These are phyloP conservation scores for Drosophila pectinifera DNA, from an alignment of 1,140 invertebrate genomes.

Conservation along the genomic window DNA sequence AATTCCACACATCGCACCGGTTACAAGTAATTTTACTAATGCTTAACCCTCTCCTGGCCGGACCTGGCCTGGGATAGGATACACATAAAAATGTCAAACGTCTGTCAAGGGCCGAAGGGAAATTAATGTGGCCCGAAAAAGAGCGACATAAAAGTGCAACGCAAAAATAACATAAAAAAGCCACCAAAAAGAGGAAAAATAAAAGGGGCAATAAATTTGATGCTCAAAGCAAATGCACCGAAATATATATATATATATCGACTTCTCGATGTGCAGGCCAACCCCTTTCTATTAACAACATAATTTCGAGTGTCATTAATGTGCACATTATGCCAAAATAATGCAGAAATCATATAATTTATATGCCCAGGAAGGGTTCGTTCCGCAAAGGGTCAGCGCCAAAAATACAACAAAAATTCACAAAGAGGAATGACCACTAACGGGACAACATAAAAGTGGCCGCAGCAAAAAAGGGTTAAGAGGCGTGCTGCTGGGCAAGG, in stretches of 20 bases:
- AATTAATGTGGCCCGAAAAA: slow-evolving; percentile 68
- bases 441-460: slow-evolving; percentile 70
- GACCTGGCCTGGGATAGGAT: background rate
- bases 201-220: slow-evolving; percentile 65
- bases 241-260: slow-evolving; percentile 12
- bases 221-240: slow-evolving; percentile 44
- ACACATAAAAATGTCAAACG: slow-evolving; percentile 70
- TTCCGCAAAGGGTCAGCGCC: slow-evolving; percentile 54
- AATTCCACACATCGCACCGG: slow-evolving; percentile 52
- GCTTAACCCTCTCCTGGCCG: slow-evolving; percentile 43
- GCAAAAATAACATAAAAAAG: slow-evolving; percentile 77
- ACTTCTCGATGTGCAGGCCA: slow-evolving; percentile 11
- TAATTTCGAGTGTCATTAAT: slow-evolving; percentile 81
- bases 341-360: slow-evolving; percentile 82
- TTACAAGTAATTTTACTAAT: slow-evolving; percentile 72
- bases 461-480: slow-evolving; percentile 66
- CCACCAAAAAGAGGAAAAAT: slow-evolving; percentile 54
- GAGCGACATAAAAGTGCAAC: slow-evolving; percentile 71
- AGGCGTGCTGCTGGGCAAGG: slow-evolving; percentile 57
- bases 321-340: slow-evolving; percentile 81
- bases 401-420: background rate
- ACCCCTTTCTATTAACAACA: slow-evolving; percentile 74
- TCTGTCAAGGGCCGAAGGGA: slow-evolving; percentile 62
- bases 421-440: slow-evolving; percentile 64
- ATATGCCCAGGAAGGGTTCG: slow-evolving; percentile 55